phyloP scores from a whole-genome alignment of 1,140 invertebrate species.

The Drosophila leontia region DNA sequence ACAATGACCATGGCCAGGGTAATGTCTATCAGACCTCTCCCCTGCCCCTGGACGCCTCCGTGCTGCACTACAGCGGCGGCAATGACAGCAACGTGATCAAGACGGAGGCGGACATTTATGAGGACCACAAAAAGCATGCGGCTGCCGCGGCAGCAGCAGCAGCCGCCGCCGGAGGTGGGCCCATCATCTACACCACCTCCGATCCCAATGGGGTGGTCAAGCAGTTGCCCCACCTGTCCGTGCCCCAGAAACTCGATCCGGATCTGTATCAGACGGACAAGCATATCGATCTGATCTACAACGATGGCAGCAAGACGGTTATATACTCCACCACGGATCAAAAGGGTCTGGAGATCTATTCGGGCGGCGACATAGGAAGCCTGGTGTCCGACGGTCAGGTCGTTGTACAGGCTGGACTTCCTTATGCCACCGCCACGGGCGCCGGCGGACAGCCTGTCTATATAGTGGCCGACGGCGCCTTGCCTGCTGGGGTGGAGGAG shows the following conservation, averaged over 20 bases:
- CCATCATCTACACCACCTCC: conserved; percentile 84
- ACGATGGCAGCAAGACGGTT: conserved; percentile 92
- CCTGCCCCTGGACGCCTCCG: conserved; percentile 77
- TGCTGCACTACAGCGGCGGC: conserved; percentile 77
- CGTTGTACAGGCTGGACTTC: conserved; percentile 77
- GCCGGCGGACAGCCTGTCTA: conserved; percentile 80
- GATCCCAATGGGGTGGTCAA: conserved; percentile 85
- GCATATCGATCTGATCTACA: conserved; percentile 91
- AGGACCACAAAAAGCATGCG: conserved; percentile 81
- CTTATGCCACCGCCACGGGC: conserved; percentile 74
- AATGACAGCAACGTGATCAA: conserved; percentile 72
- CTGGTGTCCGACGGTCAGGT: conserved; percentile 83
- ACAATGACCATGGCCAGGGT: conserved; percentile 72
- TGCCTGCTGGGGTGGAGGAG: conserved; percentile 73
- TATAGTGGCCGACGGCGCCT: conserved; percentile 73
- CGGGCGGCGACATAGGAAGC: conserved; percentile 85
- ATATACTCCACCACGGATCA: conserved; percentile 90
- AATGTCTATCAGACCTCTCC: conserved; percentile 80
- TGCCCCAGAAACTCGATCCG: conserved; percentile 77
- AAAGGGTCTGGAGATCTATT: conserved; percentile 85
- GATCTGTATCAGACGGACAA: conserved; percentile 80
- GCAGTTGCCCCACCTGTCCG: conserved; percentile 86
- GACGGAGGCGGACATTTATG: conserved; percentile 81
- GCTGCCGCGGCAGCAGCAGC: conserved; percentile 50
- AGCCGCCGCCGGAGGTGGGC: conserved; percentile 53